Evolutionary conservation across 1,140 invertebrate species (phyloP), one percentile per base, ranked within the genome.

Genomic region (Macrobrachium rosenbergii): DNA sequence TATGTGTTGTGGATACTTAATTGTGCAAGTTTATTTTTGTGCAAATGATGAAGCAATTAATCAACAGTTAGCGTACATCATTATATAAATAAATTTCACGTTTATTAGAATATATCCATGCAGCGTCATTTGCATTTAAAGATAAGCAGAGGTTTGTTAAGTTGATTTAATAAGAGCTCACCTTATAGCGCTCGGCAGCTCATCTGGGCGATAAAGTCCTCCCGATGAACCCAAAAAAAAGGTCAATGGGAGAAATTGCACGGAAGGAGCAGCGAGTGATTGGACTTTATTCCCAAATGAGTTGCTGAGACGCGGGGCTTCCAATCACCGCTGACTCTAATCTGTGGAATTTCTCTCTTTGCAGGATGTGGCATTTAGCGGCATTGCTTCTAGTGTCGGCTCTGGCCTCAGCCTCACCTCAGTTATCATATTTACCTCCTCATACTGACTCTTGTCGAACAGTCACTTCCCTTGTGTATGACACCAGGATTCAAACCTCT

Each of bases 181-280:
- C 28, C 1, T 2, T 37, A 37, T 37, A 37, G 28, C 28, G 28
- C 69, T 72, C 62, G 62, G 75, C 75, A 60, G 59, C 83, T 84
- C 83, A 84, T 84, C 83, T 84, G 83, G 83, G 83, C 83, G 75
- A 84, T 84, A 84, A 84, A 84, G 83, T 84, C 83, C 83, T 84
- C 83, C 77, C 28, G 60, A 37, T 73, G 60, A 77, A 73, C 63
- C 73, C 75, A 60, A 72, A 84, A 72, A 84, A 63, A 14, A 23
- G 28, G 23, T 11, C 19, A 72, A 23, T 23, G 83, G 69, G 83
- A 84, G 83, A 84, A 84, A 77, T 84, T 84, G 75, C 83, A 84
- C 75, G 79, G 64, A 83, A 43, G 72, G 83, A 81, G 78, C 64
- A 76, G 83, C 83, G 83, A 76, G 83, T 86, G 83, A 86, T 86